These are phyloP conservation scores for Propithecus coquereli DNA, from an alignment of 2,113 vertebrate genomes.

Conservation along the genomic window DNA sequence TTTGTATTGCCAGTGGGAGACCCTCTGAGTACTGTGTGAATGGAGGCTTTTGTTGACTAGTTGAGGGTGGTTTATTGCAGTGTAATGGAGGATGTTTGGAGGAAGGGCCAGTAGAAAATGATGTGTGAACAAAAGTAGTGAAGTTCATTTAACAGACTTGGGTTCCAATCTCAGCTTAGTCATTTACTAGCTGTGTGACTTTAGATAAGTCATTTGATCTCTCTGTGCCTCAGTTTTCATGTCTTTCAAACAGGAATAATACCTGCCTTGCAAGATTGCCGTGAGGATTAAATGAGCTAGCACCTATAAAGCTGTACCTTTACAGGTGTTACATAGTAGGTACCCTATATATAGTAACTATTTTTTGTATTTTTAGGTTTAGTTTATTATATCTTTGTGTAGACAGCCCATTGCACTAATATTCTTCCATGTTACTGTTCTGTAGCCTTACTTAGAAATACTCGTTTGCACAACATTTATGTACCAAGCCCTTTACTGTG, in stretches of 20 bases:
- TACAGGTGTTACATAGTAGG: not conserved
- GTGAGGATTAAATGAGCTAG: constrained; percentile 29
- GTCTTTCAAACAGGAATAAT: constrained; percentile 32
- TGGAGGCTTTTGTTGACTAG: constrained; percentile 37
- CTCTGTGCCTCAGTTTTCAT: not conserved
- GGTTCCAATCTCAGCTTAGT: constrained; percentile 6
- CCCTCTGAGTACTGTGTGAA: not conserved
- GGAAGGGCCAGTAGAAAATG: constrained; percentile 32
- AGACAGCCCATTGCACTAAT: not conserved
- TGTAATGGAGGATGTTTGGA: not conserved
- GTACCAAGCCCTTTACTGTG: not conserved
- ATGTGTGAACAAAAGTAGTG: constrained; percentile 32
- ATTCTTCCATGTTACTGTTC: not conserved
- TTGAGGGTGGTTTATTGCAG: constrained; percentile 13
- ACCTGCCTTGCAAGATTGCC: not conserved
- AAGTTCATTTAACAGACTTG: constrained; percentile 39
- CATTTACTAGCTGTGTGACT: constrained; percentile 28
- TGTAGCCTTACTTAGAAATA: constrained; percentile 24
- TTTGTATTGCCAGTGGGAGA: constrained; percentile 15
- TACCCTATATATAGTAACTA: not conserved
- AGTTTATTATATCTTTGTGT: constrained; percentile 32
- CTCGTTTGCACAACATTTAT: not conserved
- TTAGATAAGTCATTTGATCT: not conserved
- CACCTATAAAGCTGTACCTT: not conserved
- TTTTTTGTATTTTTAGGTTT: constrained; percentile 51